Conservation (phyloP, 2,113 vertebrate species). For the Halcyon senegalensis region DNA sequence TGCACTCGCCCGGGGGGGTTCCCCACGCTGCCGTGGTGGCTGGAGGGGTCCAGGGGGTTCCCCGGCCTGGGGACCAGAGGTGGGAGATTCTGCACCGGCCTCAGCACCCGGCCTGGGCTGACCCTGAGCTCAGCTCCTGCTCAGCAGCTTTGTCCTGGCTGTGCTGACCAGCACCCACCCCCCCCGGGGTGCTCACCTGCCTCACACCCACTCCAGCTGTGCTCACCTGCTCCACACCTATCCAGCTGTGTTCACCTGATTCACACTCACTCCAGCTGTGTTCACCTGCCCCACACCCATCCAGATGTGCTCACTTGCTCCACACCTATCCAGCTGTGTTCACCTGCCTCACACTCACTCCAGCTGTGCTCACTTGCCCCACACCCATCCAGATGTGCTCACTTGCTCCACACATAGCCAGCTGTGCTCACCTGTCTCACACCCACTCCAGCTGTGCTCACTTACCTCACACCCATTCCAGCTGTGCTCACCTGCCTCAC, state of each 20-base stretch:
- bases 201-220: background rate
- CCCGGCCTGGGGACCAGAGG: accelerated
- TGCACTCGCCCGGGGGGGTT: background rate
- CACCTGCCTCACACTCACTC: background rate
- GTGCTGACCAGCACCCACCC: background rate
- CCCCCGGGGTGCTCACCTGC: background rate
- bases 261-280: background rate
- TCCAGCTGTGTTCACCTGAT: background rate
- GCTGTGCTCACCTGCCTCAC: background rate
- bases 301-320: background rate
- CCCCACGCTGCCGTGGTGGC: background rate
- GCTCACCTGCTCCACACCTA: background rate
- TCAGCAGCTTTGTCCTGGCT: background rate
- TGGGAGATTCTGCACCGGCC: background rate
- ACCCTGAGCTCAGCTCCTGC: background rate
- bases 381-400: background rate
- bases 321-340: background rate
- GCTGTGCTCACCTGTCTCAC: too few species aligned
- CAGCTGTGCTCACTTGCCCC: background rate
- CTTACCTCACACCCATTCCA: background rate
- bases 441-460: background rate
- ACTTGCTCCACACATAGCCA: background rate
- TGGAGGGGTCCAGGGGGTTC: background rate
- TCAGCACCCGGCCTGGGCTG: background rate
- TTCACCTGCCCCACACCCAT: too few species aligned